Evolutionary conservation across 2,888 invertebrate genomes (phyloP).

Genomic region (Clusia tigrina): DNA sequence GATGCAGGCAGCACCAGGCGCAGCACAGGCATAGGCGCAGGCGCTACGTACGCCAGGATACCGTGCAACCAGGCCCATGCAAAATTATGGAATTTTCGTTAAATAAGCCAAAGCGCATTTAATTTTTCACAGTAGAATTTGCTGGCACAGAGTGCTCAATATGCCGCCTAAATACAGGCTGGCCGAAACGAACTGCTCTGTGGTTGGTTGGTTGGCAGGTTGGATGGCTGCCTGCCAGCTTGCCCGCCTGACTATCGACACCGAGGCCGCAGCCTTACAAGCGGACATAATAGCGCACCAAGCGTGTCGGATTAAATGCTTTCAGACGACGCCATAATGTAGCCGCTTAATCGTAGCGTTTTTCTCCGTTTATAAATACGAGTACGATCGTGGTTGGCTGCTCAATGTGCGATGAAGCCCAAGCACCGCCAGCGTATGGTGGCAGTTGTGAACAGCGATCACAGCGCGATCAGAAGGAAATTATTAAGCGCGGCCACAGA

Average conservation of each 20-base stretch:
- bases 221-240: slow-evolving; percentile 5
- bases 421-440: no score
- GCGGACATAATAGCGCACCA: neutral
- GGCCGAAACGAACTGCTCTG: neutral
- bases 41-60: slow-evolving; percentile 11
- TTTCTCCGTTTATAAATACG: slow-evolving; percentile 25
- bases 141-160: slow-evolving; percentile 1
- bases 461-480: neutral
- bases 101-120: slow-evolving; percentile 15
- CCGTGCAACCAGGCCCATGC: slow-evolving; percentile 16
- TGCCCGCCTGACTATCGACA: neutral
- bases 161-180: slow-evolving; percentile 14
- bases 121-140: slow-evolving; percentile 10
- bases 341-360: slow-evolving; percentile 30
- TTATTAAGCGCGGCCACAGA: neutral
- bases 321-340: neutral
- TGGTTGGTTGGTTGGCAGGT: no score
- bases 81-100: slow-evolving; percentile 17
- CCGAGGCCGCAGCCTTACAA: neutral
- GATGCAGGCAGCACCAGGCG: slow-evolving; percentile 5
- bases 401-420: slow-evolving; percentile 1
- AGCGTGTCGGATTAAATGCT: slow-evolving; percentile 1
- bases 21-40: slow-evolving; percentile 9
- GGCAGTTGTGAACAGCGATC: neutral
- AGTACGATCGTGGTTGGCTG: neutral